Base-by-base conservation (phyloP, 2,113 vertebrate genomes). In the Pseudorasbora parva region DNA sequence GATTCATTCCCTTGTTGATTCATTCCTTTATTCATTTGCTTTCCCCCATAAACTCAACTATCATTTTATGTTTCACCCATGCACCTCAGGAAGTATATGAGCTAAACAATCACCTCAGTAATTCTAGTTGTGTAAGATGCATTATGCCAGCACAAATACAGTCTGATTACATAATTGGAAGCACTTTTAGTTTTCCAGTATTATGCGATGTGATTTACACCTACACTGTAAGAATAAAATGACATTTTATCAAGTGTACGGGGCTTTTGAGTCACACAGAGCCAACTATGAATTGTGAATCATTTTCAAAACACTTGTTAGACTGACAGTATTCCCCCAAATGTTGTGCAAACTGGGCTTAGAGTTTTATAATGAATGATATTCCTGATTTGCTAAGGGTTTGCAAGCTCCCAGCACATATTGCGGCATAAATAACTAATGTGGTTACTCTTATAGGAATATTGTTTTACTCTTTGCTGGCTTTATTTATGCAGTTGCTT, bases 191-290 rank as follows among this genome's bases (percentile, higher is more conserved):
- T 9, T 43, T 78, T 33, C 21, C 25, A 21, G 47, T n/a, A 57
- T 57, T 37, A 41, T 57, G 74, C 74, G 54, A 56, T 30, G 30
- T 76, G 51, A 76, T 76, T 37, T 76, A 76, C n/a, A 45, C 41
- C 51, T 21, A n/a, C 30, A 56, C 27, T 37, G 74, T 71, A 25
- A 45, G 43, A 23, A 45, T 14, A 45, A 45, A 71, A 71, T 25
- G 2, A 7, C 11, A 71, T 14, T 23, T 45, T 23, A 45, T 45
- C 11, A 45, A 25, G 9, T 0, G 3, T 4, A 60, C n/a, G 11
- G n/a, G 11, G 57, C 3, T 60, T 60, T 8, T 71, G n/a, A 71
- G 68, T 71, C 68, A 45, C 12, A 45, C 41, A 23, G 23, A 64
- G 59, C 25, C 59, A 6, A 62, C 25, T 62, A 14, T 14, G 41